A percentile compares a stretch with the other conserved stretches of the same genome.
phyloP scores from a whole-genome alignment of 1,140 invertebrate genomes.

The Euborellia annulipes region DNA sequence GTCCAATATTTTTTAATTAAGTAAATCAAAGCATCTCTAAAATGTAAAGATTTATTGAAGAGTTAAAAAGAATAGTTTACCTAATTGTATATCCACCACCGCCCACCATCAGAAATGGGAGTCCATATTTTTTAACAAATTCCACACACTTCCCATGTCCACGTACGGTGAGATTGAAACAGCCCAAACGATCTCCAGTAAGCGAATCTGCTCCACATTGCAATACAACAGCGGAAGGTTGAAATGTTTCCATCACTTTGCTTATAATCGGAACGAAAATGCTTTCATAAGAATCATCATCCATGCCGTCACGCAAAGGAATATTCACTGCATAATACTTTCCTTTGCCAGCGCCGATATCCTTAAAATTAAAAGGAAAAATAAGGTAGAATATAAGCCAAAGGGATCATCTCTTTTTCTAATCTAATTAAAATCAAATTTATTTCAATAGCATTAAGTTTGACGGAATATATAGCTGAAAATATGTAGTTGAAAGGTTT shows the following conservation, averaged over 20 bases:
- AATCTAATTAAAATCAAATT: no score
- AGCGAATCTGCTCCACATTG: constrained; percentile 53
- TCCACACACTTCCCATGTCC: constrained; percentile 45
- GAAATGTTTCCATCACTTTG: constrained; percentile 41
- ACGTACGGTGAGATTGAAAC: constrained; percentile 43
- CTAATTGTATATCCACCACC: constrained; percentile 49
- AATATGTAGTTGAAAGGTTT: no score
- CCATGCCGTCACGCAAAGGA: constrained; percentile 41
- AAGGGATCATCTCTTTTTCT: no score
- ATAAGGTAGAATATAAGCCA: no score
- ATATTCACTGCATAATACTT: constrained; percentile 42
- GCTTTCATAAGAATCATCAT: constrained; percentile 35
- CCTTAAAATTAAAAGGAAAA: no score
- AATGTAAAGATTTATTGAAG: no score
- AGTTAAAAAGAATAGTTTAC: neutral
- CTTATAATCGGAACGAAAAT: constrained; percentile 39
- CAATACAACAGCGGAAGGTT: constrained; percentile 44
- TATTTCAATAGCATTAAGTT: no score
- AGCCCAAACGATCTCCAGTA: constrained; percentile 45
- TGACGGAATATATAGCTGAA: no score
- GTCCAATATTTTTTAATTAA: no score
- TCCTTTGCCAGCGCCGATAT: constrained; percentile 31
- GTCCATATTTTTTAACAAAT: constrained; percentile 41
- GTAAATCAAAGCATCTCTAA: no score
- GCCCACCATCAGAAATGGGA: constrained; percentile 43